Percentiles rank a stretch among this genome's conserved stretches.
Conservation (phyloP, 2,113 vertebrate species). For the Bambusicola thoracicus region DNA sequence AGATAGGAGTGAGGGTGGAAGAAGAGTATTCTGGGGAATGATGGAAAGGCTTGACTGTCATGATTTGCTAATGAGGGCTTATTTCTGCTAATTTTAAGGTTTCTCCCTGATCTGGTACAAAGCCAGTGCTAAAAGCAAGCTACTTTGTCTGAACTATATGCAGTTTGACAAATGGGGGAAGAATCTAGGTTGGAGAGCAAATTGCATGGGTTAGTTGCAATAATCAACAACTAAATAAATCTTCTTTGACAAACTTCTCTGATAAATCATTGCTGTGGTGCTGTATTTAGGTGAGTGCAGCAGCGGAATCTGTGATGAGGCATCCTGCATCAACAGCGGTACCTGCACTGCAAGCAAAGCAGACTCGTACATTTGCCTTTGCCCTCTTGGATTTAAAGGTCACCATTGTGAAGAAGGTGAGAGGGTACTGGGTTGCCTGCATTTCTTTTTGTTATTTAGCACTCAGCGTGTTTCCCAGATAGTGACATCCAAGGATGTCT, state of each 20-base stretch:
- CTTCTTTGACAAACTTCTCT: neutral
- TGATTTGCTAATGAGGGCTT: neutral
- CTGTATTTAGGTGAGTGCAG: slow-evolving; percentile 89
- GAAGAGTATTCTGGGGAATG: neutral
- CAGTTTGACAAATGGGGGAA: neutral
- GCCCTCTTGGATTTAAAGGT: slow-evolving; percentile 92
- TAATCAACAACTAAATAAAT: neutral
- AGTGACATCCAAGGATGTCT: neutral
- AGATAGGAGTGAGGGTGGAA: neutral
- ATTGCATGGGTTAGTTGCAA: neutral
- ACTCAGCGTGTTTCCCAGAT: neutral
- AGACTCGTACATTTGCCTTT: slow-evolving; percentile 92
- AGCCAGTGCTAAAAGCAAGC: neutral
- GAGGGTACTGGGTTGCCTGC: slow-evolving; percentile 7
- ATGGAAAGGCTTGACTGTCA: neutral
- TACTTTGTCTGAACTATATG: neutral
- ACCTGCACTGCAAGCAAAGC: slow-evolving; percentile 85
- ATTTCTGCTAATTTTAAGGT: neutral
- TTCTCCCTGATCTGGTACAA: neutral
- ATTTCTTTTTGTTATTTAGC: neutral
- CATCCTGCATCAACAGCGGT: slow-evolving; percentile 88
- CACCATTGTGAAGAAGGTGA: slow-evolving; percentile 92
- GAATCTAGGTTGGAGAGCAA: neutral
- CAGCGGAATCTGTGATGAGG: slow-evolving; percentile 86
- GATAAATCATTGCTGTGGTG: neutral